phyloP scores from a whole-genome alignment of 2,888 invertebrate species.

The Mayetiola destructor region DNA sequence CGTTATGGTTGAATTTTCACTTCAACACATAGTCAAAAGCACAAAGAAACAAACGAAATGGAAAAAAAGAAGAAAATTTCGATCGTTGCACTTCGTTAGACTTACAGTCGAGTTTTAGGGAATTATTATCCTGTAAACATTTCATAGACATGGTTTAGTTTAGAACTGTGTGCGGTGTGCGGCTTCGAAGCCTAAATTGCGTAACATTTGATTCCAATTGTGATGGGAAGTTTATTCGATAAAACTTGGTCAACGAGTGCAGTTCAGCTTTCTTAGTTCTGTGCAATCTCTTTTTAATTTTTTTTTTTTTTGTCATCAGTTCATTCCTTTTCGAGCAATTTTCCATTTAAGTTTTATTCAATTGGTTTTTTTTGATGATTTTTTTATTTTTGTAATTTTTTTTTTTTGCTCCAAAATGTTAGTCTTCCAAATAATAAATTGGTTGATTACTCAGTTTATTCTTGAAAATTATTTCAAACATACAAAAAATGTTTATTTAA shows the following conservation, averaged over 20 bases:
- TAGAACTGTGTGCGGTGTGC: too few relatives aligned
- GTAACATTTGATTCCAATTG: slow-evolving; percentile 8
- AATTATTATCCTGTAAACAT: not conserved
- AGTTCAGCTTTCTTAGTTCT: slow-evolving; percentile 13
- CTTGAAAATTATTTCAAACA: too few relatives aligned
- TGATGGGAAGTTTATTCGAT: slow-evolving; percentile 18
- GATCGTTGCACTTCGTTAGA: not conserved
- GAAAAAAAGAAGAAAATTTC: not conserved
- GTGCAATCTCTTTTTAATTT: slow-evolving; percentile 14
- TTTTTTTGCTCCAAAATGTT: too few relatives aligned
- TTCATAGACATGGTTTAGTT: slow-evolving; percentile 5
- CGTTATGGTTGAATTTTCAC: not conserved
- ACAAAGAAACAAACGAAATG: not conserved
- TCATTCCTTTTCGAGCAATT: too few relatives aligned
- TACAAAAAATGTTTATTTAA: too few relatives aligned
- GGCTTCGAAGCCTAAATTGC: slow-evolving; percentile 3
- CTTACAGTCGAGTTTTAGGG: not conserved
- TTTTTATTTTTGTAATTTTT: too few relatives aligned
- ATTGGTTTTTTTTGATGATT: not conserved
- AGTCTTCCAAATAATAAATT: too few relatives aligned
- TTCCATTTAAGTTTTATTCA: not conserved
- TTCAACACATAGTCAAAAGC: slow-evolving; percentile 9
- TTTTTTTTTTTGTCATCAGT: slow-evolving; percentile 14
- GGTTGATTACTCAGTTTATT: too few relatives aligned
- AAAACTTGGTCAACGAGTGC: slow-evolving; percentile 16